Percentiles rank a stretch among this genome's conserved stretches.
Conservation (phyloP, 2,888 invertebrate species). For the Esperia sulphurella region DNA sequence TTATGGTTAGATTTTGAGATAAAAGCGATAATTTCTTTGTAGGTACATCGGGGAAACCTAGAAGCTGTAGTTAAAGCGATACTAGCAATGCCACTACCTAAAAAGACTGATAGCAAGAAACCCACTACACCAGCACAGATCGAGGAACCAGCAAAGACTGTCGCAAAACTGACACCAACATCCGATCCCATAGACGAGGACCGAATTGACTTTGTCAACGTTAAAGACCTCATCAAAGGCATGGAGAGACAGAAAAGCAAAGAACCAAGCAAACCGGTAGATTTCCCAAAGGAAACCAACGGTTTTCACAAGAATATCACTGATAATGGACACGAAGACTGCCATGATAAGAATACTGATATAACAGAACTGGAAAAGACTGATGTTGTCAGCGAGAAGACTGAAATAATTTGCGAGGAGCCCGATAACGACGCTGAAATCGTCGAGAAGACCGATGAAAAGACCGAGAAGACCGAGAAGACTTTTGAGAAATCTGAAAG, state of each 20-base stretch:
- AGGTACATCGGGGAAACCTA: slow-evolving; percentile 81
- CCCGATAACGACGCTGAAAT: neutral
- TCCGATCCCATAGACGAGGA: slow-evolving; percentile 66
- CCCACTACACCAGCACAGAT: slow-evolving; percentile 33
- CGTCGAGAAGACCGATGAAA: neutral
- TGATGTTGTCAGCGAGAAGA: slow-evolving; percentile 19
- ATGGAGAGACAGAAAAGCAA: slow-evolving; percentile 75
- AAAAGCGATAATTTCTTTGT: slow-evolving; percentile 25
- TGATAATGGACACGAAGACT: slow-evolving; percentile 51
- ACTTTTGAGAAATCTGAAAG: slow-evolving; percentile 51
- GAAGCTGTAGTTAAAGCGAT: slow-evolving; percentile 67
- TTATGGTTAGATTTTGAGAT: no score
- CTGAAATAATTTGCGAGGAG: slow-evolving; percentile 2
- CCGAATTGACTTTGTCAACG: slow-evolving; percentile 76
- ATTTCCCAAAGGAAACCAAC: slow-evolving; percentile 52
- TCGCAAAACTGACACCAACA: slow-evolving; percentile 32
- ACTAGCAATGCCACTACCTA: slow-evolving; percentile 63
- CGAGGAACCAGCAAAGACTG: slow-evolving; percentile 43
- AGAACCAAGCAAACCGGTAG: slow-evolving; percentile 30
- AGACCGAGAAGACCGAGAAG: slow-evolving; percentile 22
- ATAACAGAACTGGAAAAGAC: slow-evolving; percentile 30
- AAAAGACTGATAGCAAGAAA: slow-evolving; percentile 53
- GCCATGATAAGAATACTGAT: slow-evolving; percentile 28
- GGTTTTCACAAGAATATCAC: slow-evolving; percentile 59
- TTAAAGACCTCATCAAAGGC: slow-evolving; percentile 81